Conservation (phyloP, 2,797 vertebrate species). For the Cynodonichthys magdalenae region DNA sequence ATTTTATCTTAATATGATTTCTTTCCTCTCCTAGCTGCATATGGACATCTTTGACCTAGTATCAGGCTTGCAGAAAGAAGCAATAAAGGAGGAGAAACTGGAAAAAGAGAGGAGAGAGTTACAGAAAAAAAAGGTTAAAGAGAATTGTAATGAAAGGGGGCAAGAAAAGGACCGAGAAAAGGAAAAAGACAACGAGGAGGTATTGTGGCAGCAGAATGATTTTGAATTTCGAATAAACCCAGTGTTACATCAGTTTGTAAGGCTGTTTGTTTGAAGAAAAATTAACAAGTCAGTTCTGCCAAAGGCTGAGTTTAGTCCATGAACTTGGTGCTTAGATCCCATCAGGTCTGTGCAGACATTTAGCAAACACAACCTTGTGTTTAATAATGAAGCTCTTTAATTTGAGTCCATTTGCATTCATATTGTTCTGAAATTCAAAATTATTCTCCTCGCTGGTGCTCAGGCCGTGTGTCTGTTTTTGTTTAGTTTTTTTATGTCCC, state of each 20-base stretch:
- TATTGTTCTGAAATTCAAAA: constrained; percentile 69
- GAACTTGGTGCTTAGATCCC: background rate
- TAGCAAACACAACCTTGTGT: constrained; percentile 16
- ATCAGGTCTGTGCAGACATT: constrained; percentile 15
- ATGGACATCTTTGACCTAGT: constrained; percentile 84
- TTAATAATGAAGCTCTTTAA: constrained; percentile 19
- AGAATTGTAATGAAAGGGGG: constrained; percentile 58
- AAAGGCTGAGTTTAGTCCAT: constrained; percentile 7
- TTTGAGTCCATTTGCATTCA: constrained; percentile 53
- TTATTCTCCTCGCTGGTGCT: constrained; percentile 48
- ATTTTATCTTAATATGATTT: constrained; percentile 34
- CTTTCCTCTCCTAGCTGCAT: constrained; percentile 65
- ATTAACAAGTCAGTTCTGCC: background rate
- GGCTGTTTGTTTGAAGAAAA: background rate
- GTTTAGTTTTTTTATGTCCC: constrained; percentile 8
- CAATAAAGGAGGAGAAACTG: constrained; percentile 72
- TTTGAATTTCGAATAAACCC: constrained; percentile 59
- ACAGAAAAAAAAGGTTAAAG: constrained; percentile 67
- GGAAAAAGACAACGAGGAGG: constrained; percentile 74
- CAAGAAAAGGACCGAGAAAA: constrained; percentile 58
- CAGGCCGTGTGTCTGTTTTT: constrained; percentile 31
- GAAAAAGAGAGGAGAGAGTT: constrained; percentile 71
- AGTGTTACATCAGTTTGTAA: background rate
- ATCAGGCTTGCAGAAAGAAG: constrained; percentile 77
- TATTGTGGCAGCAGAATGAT: constrained; percentile 64